Percentiles rank a stretch among this genome's conserved stretches.
Evolutionary conservation across 2,113 vertebrate genomes (phyloP).

Genomic region (Himantopus leucocephalus): DNA sequence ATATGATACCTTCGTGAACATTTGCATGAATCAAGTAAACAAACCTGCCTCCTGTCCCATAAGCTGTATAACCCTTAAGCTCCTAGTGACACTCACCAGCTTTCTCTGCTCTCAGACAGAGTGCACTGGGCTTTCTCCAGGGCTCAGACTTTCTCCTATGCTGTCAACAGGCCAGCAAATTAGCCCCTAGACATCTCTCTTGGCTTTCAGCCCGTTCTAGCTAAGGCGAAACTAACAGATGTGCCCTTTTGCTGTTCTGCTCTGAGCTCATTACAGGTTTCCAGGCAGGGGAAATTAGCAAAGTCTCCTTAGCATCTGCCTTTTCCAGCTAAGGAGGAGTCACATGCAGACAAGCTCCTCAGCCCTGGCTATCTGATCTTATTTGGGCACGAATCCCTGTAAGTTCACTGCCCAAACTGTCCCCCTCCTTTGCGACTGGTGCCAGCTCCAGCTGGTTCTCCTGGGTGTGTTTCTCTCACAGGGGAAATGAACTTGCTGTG

Average conservation of each 20-base stretch:
- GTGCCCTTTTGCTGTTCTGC: conserved; percentile 11
- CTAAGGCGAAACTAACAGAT: conserved; percentile 22
- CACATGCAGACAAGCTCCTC: neutral
- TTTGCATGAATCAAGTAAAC: neutral
- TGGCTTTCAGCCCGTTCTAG: conserved; percentile 39
- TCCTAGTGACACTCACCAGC: neutral
- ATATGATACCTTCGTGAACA: neutral
- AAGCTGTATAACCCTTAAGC: neutral
- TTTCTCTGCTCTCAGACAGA: neutral
- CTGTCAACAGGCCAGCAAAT: conserved; percentile 5
- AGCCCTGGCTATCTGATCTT: neutral
- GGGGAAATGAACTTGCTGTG: neutral
- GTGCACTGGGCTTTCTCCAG: neutral
- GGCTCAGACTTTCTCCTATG: neutral
- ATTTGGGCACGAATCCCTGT: neutral
- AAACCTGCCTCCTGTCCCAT: neutral
- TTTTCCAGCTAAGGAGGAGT: neutral
- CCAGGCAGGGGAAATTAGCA: conserved; percentile 54
- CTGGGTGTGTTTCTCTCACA: neutral
- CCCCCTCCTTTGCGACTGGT: neutral
- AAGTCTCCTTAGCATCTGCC: conserved; percentile 54
- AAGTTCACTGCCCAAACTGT: neutral
- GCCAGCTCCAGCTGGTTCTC: neutral
- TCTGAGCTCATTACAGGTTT: conserved; percentile 42
- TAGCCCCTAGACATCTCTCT: neutral